These are phyloP conservation scores for Asarcornis scutulata DNA, from an alignment of 2,113 vertebrate genomes.

Conservation along the genomic window DNA sequence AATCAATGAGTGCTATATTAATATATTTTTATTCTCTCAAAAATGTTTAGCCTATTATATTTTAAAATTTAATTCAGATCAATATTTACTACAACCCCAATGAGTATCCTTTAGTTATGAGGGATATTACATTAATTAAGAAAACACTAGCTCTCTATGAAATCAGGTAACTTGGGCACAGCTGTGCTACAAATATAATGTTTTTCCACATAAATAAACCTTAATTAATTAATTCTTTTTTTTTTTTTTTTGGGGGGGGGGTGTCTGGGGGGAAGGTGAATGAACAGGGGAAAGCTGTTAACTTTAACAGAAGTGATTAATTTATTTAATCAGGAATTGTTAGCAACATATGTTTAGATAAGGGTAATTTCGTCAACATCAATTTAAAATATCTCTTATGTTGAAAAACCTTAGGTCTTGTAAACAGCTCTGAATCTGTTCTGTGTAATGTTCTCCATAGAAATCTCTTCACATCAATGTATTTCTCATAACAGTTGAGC, in stretches of 20 bases:
- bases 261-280: accelerated
- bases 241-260: accelerated
- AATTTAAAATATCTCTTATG: background rate
- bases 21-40: background rate
- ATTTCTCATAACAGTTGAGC: background rate
- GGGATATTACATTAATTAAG: background rate
- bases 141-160: background rate
- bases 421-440: background rate
- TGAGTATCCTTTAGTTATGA: background rate
- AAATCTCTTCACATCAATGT: background rate
- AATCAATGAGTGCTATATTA: background rate
- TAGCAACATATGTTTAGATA: background rate
- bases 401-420: background rate
- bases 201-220: background rate
- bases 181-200: background rate
- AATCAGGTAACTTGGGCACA: background rate
- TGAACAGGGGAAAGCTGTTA: background rate
- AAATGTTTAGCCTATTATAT: background rate
- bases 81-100: background rate
- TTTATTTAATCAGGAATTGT: background rate
- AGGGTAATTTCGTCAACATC: background rate
- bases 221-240: background rate
- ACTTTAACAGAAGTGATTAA: background rate
- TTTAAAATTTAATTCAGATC: background rate
- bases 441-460: background rate